Percentiles rank a stretch among this genome's conserved stretches.
Evolutionary conservation across 1,140 invertebrate genomes (phyloP).

Genomic region (Drosophila ficusphila): DNA sequence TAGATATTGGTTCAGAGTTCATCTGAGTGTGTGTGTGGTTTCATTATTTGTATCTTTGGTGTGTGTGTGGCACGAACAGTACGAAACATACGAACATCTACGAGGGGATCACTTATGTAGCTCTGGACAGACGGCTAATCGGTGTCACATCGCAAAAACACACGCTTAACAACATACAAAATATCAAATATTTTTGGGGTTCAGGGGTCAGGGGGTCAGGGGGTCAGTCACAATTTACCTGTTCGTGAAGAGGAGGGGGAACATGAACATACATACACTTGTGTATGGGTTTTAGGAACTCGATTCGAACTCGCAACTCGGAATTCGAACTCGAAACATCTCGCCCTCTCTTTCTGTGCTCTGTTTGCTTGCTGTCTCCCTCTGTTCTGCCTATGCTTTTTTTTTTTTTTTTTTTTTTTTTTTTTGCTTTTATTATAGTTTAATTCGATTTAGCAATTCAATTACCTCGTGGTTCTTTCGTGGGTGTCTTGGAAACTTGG

Average conservation of each 20-base stretch:
- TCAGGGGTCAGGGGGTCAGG: no score
- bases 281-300: slow-evolving; percentile 26
- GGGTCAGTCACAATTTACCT: slow-evolving; percentile 54
- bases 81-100: slow-evolving; percentile 3
- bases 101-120: background rate
- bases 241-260: slow-evolving; percentile 27
- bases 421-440: slow-evolving; percentile 25
- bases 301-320: no score
- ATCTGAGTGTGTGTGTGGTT: background rate
- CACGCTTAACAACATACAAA: background rate
- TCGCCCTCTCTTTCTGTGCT: slow-evolving; percentile 7
- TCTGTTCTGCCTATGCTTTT: slow-evolving; percentile 30
- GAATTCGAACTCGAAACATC: slow-evolving; percentile 20
- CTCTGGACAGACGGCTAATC: background rate
- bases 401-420: slow-evolving; percentile 1
- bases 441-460: slow-evolving; percentile 25
- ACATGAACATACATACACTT: slow-evolving; percentile 47
- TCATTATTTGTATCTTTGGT: background rate
- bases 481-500: slow-evolving; percentile 19
- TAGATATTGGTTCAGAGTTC: background rate
- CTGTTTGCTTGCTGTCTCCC: slow-evolving; percentile 7
- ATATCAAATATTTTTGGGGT: slow-evolving; percentile 1
- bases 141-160: background rate
- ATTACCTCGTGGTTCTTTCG: slow-evolving; percentile 45
- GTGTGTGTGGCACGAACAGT: slow-evolving; percentile 18